Base-by-base conservation (phyloP, 2,888 invertebrate species). In the Drosophila imparisetae region DNA sequence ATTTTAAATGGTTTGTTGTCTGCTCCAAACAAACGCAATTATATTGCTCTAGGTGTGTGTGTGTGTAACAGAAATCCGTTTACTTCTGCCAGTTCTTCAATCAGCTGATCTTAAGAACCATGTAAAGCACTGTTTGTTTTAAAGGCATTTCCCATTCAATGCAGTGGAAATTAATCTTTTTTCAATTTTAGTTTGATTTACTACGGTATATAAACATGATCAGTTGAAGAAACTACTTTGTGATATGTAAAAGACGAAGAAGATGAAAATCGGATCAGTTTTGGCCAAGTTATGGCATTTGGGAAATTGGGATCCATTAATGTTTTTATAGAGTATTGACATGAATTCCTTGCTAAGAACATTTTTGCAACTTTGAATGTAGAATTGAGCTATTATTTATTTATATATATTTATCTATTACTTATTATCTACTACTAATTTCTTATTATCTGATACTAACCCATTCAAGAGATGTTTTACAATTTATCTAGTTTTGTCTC, bases 1-100 rank as follows among this genome's bases (percentile, higher is more conserved):
- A 70, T 83, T 79, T 85, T 59, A 50, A 68, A 72, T 75, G 65
- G 36, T 64, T 59, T 72, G 66, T 60, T 66, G 59, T 64, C 62
- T 52, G 59, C 52, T 27, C 21, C 24, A 34, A 71, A 42, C 75
- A 58, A 74, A 66, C 53, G 66, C 79, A 67, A 70, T 79, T 80
- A 87, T 75, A 58, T 61, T 50, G 45, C 48, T 49, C 30, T 30
- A 48, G 34, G 50, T 36, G 18, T 45, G 7, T 21, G 45, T 13
- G 7, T n/a, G n/a, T n/a, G 29, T 27, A 24, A 45, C 24, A 15
- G 45, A 24, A 15, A 15, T 15, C 4, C 4, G 2, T 8, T 4
- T 45, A 24, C 4, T 24, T 24, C 15, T 45, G 24, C 4, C 15
- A 45, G 15, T 45, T 45, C 15, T 24, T 8, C 8, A 45, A 45